phyloP scores from a whole-genome alignment of 2,113 vertebrate genomes.

The Vireo altiloquus region DNA sequence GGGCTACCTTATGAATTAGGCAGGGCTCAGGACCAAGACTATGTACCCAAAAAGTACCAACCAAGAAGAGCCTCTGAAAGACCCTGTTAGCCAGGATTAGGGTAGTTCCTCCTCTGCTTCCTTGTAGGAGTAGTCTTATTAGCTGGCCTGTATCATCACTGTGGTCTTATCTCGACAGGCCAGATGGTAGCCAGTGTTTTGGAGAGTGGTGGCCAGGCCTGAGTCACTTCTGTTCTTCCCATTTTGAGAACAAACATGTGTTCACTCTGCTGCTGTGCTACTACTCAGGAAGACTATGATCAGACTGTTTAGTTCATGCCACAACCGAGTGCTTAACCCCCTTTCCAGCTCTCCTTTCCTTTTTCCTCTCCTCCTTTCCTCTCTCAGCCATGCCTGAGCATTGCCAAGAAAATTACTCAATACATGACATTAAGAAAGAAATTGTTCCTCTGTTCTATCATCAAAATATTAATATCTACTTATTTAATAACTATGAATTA shows the following conservation, averaged over 20 bases:
- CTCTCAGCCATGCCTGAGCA: not conserved
- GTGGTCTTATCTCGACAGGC: not conserved
- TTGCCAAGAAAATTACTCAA: not conserved
- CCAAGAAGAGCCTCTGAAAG: not conserved
- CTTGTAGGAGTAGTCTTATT: not conserved
- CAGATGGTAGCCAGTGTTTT: not conserved
- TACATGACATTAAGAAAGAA: not conserved
- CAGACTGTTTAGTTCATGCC: not conserved
- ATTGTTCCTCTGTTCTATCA: not conserved
- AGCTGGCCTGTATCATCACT: not conserved
- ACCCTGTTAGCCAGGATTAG: not conserved
- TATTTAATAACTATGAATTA: not conserved
- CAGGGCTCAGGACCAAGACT: not conserved
- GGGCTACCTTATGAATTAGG: not conserved
- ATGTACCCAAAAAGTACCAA: not conserved
- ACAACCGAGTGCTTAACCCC: not conserved
- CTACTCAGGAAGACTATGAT: not conserved
- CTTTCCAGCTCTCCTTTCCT: too few species aligned
- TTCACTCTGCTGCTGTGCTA: not conserved
- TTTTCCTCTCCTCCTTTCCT: too few species aligned
- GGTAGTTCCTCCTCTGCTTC: not conserved
- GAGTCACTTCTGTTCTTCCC: not conserved
- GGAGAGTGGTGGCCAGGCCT: not conserved
- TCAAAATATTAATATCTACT: not conserved
- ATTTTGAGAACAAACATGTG: not conserved